Conservation (phyloP, 2,113 vertebrate genomes). For the Melanerpes formicivorus region DNA sequence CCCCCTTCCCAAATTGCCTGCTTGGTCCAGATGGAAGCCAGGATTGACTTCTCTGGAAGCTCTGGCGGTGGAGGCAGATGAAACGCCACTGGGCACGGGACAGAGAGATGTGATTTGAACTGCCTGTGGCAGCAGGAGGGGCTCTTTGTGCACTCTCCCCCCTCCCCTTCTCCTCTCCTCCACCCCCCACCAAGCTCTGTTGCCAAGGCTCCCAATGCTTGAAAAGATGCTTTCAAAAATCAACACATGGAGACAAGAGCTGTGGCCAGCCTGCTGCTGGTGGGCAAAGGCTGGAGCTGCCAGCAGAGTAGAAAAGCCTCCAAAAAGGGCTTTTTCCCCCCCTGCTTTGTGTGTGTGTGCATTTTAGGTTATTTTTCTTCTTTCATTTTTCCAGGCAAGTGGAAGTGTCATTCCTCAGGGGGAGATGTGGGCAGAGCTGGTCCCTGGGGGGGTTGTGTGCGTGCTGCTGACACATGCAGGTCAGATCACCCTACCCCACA, state of each 20-base stretch:
- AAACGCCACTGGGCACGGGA: background rate
- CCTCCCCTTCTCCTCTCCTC: background rate
- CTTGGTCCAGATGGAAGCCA: background rate
- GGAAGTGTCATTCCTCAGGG: background rate
- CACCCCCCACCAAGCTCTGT: background rate
- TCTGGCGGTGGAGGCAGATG: background rate
- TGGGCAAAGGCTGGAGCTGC: background rate
- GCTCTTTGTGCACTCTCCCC: background rate
- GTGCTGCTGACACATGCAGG: background rate
- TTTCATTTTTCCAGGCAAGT: background rate
- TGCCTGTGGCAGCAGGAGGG: background rate
- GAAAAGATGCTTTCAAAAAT: conserved; percentile 55
- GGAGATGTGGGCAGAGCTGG: background rate
- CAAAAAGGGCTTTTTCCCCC: background rate
- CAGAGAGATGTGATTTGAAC: background rate
- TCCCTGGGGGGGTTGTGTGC: background rate
- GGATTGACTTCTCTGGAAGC: background rate
- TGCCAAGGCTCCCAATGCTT: conserved; percentile 52
- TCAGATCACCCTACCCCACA: background rate
- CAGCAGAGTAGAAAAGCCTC: background rate
- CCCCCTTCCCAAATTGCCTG: background rate
- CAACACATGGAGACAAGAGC: conserved; percentile 22
- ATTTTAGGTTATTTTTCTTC: background rate
- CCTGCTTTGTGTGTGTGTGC: background rate
- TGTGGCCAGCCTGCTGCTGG: conserved; percentile 5